Conservation (phyloP, 2,888 invertebrate genomes). For the Craniophora ligustri region DNA sequence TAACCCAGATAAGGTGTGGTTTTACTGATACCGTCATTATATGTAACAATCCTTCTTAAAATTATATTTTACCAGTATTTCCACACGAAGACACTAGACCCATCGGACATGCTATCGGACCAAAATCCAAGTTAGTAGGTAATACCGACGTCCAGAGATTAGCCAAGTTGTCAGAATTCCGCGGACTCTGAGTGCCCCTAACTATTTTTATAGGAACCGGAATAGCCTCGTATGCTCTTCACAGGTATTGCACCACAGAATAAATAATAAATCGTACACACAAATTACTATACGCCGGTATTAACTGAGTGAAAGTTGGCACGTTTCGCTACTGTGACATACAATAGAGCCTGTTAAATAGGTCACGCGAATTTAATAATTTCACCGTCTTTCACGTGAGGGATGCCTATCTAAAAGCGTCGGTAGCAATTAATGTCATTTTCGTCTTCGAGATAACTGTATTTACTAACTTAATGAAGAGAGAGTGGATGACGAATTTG, state of each 20-base stretch:
- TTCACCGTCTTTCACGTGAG: constrained; percentile 54
- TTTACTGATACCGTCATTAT: too few species aligned
- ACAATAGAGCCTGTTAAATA: constrained; percentile 55
- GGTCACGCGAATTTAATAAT: constrained; percentile 70
- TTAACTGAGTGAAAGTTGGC: constrained; percentile 27
- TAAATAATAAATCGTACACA: constrained; percentile 17
- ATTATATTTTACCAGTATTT: too few species aligned
- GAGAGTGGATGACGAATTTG: constrained; percentile 11
- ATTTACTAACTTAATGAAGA: constrained; percentile 29
- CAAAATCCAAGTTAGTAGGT: too few species aligned
- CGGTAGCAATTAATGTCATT: constrained; percentile 59
- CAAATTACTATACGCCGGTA: constrained; percentile 27
- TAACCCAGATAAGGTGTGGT: too few species aligned
- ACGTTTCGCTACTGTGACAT: constrained; percentile 41
- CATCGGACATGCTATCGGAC: too few species aligned
- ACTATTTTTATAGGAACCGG: too few species aligned
- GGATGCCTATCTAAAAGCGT: constrained; percentile 52
- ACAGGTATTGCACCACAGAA: neutral
- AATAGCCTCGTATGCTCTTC: too few species aligned
- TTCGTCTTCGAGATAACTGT: constrained; percentile 40
- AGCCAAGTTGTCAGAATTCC: too few species aligned
- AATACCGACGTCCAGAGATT: too few species aligned
- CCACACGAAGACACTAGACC: too few species aligned
- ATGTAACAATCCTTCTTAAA: too few species aligned
- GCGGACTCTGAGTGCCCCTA: too few species aligned